phyloP scores from a whole-genome alignment of 1,140 invertebrate species.

The Formica exsecta region DNA sequence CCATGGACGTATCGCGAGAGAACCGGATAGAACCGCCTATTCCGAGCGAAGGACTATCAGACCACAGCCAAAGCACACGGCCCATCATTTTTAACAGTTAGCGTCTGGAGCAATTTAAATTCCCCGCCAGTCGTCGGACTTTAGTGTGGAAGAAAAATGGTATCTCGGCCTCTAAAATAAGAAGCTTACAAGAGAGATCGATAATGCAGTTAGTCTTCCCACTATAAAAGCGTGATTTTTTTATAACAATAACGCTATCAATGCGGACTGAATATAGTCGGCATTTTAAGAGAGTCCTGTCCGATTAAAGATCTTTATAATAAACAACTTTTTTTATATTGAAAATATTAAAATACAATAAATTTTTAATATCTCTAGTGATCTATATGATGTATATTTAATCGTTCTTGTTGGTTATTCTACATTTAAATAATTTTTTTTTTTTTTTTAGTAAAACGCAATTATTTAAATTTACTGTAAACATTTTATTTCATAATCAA shows the following conservation, averaged over 20 bases:
- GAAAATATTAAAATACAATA: too few relatives aligned
- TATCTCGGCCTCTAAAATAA: constrained; percentile 45
- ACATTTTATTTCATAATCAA: too few relatives aligned
- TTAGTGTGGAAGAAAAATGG: constrained; percentile 36
- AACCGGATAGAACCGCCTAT: constrained; percentile 29
- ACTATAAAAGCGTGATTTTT: neutral
- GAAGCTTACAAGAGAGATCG: neutral
- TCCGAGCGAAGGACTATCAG: constrained; percentile 9
- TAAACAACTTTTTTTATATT: too few relatives aligned
- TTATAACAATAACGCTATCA: neutral
- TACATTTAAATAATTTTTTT: too few relatives aligned
- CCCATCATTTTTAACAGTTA: constrained; percentile 51
- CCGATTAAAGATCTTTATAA: neutral
- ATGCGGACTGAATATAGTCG: neutral
- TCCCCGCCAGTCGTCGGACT: constrained; percentile 16
- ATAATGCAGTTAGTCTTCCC: neutral
- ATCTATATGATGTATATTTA: too few relatives aligned
- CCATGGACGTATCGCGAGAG: constrained; percentile 13
- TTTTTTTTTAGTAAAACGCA: too few relatives aligned
- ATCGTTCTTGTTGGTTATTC: too few relatives aligned
- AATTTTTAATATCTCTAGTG: too few relatives aligned
- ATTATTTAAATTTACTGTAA: too few relatives aligned
- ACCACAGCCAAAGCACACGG: constrained; percentile 6
- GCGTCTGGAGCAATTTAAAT: constrained; percentile 40
- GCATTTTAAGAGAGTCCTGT: neutral